Evolutionary conservation across 1,140 invertebrate genomes (phyloP), one percentile per base, ranked within the genome.

Genomic region (Hydropsyche tenuis): DNA sequence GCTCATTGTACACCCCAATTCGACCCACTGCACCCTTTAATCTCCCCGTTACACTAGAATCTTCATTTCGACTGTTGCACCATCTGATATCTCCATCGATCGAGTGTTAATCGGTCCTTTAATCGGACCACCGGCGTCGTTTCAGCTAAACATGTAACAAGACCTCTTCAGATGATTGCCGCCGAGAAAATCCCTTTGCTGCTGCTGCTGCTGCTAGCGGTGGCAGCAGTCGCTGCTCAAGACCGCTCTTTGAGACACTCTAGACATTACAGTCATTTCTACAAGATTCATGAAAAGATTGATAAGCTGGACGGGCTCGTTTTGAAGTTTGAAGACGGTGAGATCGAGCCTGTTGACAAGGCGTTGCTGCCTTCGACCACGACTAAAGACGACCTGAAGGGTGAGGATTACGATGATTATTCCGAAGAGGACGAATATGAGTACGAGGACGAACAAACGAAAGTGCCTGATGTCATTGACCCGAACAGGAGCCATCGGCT

Each of bases 221-320:
- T 37, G 16, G 64, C 30, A 16, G 56, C 16, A 51, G 30, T 43
- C 23, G 27, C 27, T 22, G 45, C 16, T 27, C n/a, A 25, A 37
- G 30, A 37, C 9, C 3, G 9, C 30, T 37, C 30, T 9, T 37
- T 9, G 30, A 3, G 30, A 37, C 30, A 37, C 30, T 3, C 9
- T 3, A 37, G 30, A 9, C 30, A 37, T 37, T 9, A 3, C 30
- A 37, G 30, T 3, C 3, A 37, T 9, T 37, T 4, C 30, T 4
- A 37, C 9, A 37, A 37, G 9, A 37, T 37, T 4, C 9, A 4
- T 9, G 30, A 37, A 37, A 37, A 37, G 3, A 37, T 37, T 37
- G 3, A 9, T 3, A 73, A 69, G 27, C 12, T 62, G 20, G 60
- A 72, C 22, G 72, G 56, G n/a, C 72, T 62, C 9, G 9, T 12